Evolutionary conservation across 2,888 invertebrate species (phyloP), one percentile per base, ranked within the genome.

Genomic region (Leptura quadrifasciata): DNA sequence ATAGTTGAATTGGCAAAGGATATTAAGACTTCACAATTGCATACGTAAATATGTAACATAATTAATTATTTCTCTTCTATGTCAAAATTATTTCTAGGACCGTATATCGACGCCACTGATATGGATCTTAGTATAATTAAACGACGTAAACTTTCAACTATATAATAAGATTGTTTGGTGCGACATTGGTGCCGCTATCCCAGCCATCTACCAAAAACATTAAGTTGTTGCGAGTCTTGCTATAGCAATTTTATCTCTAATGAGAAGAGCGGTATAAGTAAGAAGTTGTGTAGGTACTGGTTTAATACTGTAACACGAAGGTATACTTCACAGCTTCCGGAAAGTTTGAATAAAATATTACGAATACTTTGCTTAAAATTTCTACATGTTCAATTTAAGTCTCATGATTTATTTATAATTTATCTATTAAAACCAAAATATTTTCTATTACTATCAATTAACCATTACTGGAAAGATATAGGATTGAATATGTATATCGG

Each of bases 91-190:
- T n/a, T 27, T 27, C 27, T n/a, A 17, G 1, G 3, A 15, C 15
- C 6, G 17, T n/a, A 15, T 31, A 63, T 18, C 27, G 10, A 12
- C 67, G 67, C 55, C 67, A 18, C 24, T 68, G 67, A 0, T 18
- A 17, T 8, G 27, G 12, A 27, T 57, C 31, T 35, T 60, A 67
- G 57, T 39, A 61, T 83, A 83, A 82, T 83, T 81, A 83, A 82
- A 81, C 80, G 81, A 74, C 79, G 79, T 81, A 82, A 82, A 82
- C 82, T 83, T 82, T 81, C 80, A 81, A 80, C 82, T 81, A 80
- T 76, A 81, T 81, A 81, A 82, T 82, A 82, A 82, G 83, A 83
- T 83, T 83, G 81, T 81, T 79, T 68, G 75, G 79, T 75, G 81
- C 81, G 81, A 74, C 79, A 76, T 67, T 68, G 76, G 71, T 70